Evolutionary conservation across 2,113 vertebrate species (phyloP).

Genomic region (Pterocles orientalis): DNA sequence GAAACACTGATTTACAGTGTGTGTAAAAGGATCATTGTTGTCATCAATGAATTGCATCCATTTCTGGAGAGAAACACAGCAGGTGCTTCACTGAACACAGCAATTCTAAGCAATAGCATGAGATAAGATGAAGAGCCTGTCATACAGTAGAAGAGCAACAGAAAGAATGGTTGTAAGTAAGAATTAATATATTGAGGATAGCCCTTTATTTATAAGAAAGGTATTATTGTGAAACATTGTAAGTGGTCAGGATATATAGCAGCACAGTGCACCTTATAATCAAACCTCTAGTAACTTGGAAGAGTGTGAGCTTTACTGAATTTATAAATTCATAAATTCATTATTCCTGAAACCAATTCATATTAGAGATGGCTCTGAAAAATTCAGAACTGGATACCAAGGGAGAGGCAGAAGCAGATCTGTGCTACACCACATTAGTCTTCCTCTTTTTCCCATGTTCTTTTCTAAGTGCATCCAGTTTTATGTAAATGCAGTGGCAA

Average conservation of each 20-base stretch:
- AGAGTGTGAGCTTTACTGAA: background rate
- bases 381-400: background rate
- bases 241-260: background rate
- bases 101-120: background rate
- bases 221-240: background rate
- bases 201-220: background rate
- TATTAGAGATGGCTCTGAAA: background rate
- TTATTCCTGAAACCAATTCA: background rate
- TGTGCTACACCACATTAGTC: background rate
- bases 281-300: background rate
- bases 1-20: background rate
- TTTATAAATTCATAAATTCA: background rate
- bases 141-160: background rate
- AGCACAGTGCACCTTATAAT: background rate
- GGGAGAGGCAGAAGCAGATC: background rate
- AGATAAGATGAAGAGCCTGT: background rate
- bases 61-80: constrained; percentile 1
- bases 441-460: background rate
- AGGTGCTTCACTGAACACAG: background rate
- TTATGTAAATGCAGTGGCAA: background rate
- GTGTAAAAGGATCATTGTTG: background rate
- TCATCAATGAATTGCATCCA: background rate
- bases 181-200: background rate
- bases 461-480: background rate
- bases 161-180: background rate